Evolutionary conservation across 2,797 vertebrate genomes (phyloP).

Genomic region (Ceyx erithaca): DNA sequence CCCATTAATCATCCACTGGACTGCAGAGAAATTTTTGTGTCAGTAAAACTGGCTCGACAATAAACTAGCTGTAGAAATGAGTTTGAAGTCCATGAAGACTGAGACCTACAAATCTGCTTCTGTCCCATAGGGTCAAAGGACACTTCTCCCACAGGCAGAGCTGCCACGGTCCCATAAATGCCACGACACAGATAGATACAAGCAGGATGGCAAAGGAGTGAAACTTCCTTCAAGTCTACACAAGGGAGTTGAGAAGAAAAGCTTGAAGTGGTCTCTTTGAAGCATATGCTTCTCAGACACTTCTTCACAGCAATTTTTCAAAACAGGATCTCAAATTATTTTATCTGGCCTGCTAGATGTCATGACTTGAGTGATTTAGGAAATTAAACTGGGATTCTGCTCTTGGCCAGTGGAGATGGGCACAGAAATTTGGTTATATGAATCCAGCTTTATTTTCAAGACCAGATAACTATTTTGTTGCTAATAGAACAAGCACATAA

Average conservation of each 20-base stretch:
- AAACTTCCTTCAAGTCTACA: neutral
- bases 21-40: neutral
- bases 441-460: neutral
- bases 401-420: neutral
- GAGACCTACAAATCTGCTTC: neutral
- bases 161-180: neutral
- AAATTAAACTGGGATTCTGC: neutral
- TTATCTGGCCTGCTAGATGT: neutral
- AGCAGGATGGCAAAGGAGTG: neutral
- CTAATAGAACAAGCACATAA: neutral
- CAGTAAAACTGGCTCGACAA: neutral
- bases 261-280: neutral
- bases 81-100: neutral
- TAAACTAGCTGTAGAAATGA: neutral
- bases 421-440: neutral
- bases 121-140: neutral
- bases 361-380: neutral
- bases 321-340: neutral
- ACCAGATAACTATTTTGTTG: neutral
- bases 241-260: neutral
- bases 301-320: neutral
- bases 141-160: constrained; percentile 6
- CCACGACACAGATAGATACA: neutral
- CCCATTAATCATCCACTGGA: neutral
- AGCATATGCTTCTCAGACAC: neutral